These are phyloP conservation scores for Cyclura pinguis DNA, from an alignment of 2,797 vertebrate genomes.

Conservation along the genomic window DNA sequence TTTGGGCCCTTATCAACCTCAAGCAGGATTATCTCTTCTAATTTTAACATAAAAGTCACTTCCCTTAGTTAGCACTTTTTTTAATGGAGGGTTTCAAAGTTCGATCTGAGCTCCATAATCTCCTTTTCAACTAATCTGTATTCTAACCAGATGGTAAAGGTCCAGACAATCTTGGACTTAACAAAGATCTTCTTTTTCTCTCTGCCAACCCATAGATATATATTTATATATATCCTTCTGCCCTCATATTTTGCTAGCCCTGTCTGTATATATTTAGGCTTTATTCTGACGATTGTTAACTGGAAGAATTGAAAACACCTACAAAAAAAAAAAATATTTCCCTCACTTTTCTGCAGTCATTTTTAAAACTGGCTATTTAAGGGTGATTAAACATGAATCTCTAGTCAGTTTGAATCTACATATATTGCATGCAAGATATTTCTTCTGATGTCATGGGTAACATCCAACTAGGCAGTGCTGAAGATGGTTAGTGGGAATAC, in stretches of 20 bases:
- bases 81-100: slow-evolving; percentile 33
- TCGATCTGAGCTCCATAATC: slow-evolving; percentile 28
- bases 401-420: neutral
- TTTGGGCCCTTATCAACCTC: slow-evolving; percentile 29
- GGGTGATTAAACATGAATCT: neutral
- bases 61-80: slow-evolving; percentile 37
- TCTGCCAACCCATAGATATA: neutral
- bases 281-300: neutral
- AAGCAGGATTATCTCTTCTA: slow-evolving; percentile 40
- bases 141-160: neutral
- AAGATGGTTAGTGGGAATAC: neutral
- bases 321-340: neutral
- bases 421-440: neutral
- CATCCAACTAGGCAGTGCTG: neutral
- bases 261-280: neutral
- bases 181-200: slow-evolving; percentile 5
- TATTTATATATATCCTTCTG: neutral
- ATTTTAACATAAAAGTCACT: slow-evolving; percentile 48
- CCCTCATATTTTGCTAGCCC: neutral
- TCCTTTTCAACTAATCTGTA: slow-evolving; percentile 20
- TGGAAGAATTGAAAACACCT: neutral
- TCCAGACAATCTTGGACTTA: neutral
- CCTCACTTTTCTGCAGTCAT: neutral
- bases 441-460: neutral
- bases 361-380: neutral